Evolutionary conservation across 2,113 vertebrate genomes (phyloP).

Genomic region (Nibea albiflora): DNA sequence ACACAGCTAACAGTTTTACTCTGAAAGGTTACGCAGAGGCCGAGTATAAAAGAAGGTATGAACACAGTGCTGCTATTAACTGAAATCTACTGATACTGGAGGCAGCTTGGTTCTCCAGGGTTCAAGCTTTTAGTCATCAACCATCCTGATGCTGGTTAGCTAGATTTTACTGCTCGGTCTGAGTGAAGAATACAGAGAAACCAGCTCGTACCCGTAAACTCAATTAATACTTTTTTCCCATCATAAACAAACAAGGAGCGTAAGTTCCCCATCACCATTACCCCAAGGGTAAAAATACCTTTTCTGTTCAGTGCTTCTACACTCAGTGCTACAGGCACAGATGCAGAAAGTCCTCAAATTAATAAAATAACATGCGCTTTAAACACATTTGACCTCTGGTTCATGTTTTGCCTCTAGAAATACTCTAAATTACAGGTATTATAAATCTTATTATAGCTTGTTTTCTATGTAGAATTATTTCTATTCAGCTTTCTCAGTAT

Average conservation of each 20-base stretch:
- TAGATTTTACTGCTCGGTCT: background rate
- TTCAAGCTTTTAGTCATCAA: background rate
- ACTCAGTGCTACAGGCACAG: background rate
- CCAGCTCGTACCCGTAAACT: background rate
- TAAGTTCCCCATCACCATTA: background rate
- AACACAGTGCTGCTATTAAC: background rate
- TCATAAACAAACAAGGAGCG: background rate
- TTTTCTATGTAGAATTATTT: too few relatives aligned
- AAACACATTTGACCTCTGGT: constrained; percentile 5
- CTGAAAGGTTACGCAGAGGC: background rate
- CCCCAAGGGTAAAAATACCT: background rate
- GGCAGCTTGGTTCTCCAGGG: background rate
- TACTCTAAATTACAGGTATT: background rate
- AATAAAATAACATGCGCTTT: background rate
- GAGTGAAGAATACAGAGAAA: background rate
- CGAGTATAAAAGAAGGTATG: background rate
- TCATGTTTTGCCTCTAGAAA: background rate
- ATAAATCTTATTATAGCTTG: too few relatives aligned
- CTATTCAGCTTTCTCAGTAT: background rate
- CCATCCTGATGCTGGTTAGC: too few relatives aligned
- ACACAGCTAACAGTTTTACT: background rate
- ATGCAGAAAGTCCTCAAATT: background rate
- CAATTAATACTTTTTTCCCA: background rate
- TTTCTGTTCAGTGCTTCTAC: background rate
- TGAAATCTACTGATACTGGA: too few relatives aligned